Evolutionary conservation across 2,113 vertebrate genomes (phyloP).

Genomic region (Chloebia gouldiae): DNA sequence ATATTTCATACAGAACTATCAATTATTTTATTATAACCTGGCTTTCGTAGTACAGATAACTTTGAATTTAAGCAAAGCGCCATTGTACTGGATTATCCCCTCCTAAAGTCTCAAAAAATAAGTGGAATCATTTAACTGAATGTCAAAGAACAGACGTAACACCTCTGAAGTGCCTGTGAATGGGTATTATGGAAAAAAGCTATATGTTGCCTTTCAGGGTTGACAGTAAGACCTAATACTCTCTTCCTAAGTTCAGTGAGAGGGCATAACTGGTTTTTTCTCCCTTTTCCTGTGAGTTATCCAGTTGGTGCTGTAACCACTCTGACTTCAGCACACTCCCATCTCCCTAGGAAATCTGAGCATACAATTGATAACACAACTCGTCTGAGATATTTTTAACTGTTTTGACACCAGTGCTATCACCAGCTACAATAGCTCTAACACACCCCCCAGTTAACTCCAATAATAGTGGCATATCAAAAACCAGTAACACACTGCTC

Average conservation of each 20-base stretch:
- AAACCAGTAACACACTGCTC: too few relatives aligned
- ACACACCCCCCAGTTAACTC: neutral
- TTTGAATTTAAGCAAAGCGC: neutral
- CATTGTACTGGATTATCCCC: neutral
- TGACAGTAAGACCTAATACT: neutral
- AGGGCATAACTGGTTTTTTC: neutral
- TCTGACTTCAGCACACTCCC: neutral
- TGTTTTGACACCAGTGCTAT: neutral
- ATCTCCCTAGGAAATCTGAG: neutral
- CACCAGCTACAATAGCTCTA: neutral
- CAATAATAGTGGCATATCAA: accelerated
- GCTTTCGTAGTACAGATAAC: neutral
- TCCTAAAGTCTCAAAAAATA: neutral
- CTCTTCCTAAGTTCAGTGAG: neutral
- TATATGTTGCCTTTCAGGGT: neutral
- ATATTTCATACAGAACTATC: neutral
- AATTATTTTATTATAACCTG: neutral
- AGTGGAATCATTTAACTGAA: neutral
- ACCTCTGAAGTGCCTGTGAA: neutral
- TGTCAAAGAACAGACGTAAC: neutral
- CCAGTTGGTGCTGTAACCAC: neutral
- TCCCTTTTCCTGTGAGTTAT: neutral
- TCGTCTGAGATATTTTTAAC: neutral
- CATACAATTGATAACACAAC: neutral
- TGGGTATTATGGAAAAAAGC: neutral